phyloP scores from a whole-genome alignment of 2,888 invertebrate genomes.

The Standfussiana lucernea region DNA sequence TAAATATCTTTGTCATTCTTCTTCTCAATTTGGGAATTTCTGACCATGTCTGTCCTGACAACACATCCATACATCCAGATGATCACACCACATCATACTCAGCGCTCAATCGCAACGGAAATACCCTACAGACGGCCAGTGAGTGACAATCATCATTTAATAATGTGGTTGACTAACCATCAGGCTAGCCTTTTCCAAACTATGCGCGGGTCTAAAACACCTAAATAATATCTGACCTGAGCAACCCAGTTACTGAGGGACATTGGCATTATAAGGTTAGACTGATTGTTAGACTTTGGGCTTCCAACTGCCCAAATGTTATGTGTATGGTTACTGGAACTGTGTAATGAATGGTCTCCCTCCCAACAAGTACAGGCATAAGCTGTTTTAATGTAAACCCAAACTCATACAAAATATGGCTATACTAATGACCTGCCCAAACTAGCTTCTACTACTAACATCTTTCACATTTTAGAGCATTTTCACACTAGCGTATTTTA shows the following conservation, averaged over 20 bases:
- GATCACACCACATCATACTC: conserved; percentile 87
- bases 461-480: neutral
- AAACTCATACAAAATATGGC: neutral
- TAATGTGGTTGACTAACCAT: conserved; percentile 44
- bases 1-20: conserved; percentile 41
- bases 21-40: conserved; percentile 70
- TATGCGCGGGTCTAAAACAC: neutral
- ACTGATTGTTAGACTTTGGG: conserved; percentile 44
- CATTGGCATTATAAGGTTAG: conserved; percentile 42
- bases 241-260: conserved; percentile 15
- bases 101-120: conserved; percentile 80
- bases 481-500: neutral
- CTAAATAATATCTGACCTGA: conserved; percentile 18
- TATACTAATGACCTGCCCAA: conserved; percentile 7
- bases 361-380: neutral
- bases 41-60: conserved; percentile 86
- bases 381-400: neutral
- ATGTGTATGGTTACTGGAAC: conserved; percentile 28
- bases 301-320: conserved; percentile 3
- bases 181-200: conserved; percentile 33
- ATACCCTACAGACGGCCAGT: conserved; percentile 82
- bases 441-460: neutral
- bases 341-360: conserved; percentile 12
- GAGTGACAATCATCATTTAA: conserved; percentile 64
- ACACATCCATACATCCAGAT: conserved; percentile 51